Conservation (phyloP, 2,797 vertebrate species). For the Chelonia mydas region DNA sequence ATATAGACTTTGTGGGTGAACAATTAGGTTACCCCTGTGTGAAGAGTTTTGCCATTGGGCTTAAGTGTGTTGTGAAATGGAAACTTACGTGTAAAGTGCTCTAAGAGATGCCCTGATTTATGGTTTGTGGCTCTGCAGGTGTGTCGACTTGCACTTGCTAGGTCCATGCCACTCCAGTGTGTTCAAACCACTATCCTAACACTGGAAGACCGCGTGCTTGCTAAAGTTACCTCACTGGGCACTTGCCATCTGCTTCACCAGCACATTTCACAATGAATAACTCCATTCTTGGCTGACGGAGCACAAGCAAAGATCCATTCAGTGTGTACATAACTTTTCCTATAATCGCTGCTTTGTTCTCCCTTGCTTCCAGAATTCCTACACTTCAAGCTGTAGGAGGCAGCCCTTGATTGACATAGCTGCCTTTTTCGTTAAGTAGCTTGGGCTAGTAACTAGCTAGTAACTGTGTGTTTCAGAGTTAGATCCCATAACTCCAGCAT, state of each 20-base stretch:
- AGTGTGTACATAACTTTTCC: not conserved
- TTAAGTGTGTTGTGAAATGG: not conserved
- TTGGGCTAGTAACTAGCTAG: not conserved
- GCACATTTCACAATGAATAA: not conserved
- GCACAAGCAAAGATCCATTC: not conserved
- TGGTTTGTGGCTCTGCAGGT: not conserved
- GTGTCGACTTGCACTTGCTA: not conserved
- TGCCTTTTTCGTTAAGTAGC: not conserved
- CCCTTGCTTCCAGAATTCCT: not conserved
- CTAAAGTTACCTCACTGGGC: not conserved
- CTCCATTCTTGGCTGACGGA: not conserved
- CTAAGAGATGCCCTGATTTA: not conserved
- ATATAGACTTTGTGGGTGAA: not conserved
- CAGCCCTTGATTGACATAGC: not conserved
- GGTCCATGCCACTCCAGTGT: fast-evolving
- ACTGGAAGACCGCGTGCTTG: not conserved
- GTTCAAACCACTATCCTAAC: not conserved
- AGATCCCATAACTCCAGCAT: not conserved
- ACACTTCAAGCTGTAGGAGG: not conserved
- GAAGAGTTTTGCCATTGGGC: not conserved
- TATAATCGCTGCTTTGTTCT: not conserved
- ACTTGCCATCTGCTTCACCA: not conserved
- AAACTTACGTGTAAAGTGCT: not conserved
- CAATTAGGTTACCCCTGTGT: not conserved
- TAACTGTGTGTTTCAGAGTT: not conserved